These are phyloP conservation scores for Tromatobia lineatoria DNA, from an alignment of 2,888 invertebrate genomes.

Conservation along the genomic window DNA sequence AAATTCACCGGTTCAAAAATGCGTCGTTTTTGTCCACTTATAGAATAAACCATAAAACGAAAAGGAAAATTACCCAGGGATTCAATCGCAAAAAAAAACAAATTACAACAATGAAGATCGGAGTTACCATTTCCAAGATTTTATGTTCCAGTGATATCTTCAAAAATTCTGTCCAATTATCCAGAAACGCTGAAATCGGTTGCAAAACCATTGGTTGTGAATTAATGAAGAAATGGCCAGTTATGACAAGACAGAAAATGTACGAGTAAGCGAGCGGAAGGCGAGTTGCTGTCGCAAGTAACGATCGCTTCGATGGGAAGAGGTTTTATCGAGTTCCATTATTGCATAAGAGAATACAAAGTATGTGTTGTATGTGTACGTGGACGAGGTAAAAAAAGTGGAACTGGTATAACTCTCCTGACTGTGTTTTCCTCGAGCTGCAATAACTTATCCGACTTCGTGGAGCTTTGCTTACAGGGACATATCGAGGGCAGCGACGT, in stretches of 20 bases:
- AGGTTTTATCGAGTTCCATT: slow-evolving; percentile 20
- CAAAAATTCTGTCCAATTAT: background rate
- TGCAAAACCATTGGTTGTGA: background rate
- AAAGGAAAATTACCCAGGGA: background rate
- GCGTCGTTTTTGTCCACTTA: background rate
- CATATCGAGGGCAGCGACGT: background rate
- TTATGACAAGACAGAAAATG: background rate
- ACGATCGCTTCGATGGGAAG: slow-evolving; percentile 41
- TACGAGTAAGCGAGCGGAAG: background rate
- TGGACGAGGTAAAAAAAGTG: slow-evolving; percentile 4
- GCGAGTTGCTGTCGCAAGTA: background rate
- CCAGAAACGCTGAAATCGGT: background rate
- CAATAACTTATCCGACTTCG: background rate
- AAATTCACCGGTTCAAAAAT: background rate
- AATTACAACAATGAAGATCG: background rate
- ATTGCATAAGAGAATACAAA: slow-evolving; percentile 38
- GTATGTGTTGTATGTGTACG: slow-evolving; percentile 9
- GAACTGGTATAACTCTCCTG: background rate
- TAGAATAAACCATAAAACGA: background rate
- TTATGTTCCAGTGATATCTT: background rate
- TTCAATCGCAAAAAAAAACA: background rate
- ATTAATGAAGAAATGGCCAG: background rate
- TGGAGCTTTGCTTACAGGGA: slow-evolving; percentile 7
- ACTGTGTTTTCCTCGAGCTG: background rate
- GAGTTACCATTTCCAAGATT: background rate